Base-by-base conservation (phyloP, 2,797 vertebrate genomes). In the Poecilia velifera region DNA sequence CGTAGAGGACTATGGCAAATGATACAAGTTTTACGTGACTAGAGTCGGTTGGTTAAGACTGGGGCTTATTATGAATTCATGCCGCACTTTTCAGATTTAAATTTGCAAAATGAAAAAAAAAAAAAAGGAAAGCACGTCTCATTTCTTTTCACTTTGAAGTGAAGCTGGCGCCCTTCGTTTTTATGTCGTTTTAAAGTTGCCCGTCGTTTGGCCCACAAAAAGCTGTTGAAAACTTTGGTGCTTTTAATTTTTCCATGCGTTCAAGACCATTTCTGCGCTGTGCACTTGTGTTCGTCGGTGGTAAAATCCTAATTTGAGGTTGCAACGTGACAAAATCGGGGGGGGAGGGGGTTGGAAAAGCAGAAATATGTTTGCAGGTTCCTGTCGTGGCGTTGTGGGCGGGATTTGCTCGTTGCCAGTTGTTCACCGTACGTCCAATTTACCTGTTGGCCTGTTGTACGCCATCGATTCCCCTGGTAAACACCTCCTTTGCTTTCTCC, bases 341-440 rank as follows among this genome's bases (percentile, higher is more conserved):
- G 31, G 20, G 18, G 31, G 31, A 2, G 20, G 18, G 49, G 28
- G 25, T 71, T 71, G 0, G 25, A 45, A n/a, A 45, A 45, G 28
- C 45, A 45, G 25, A 5, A 16, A 45, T 71, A 28, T 8, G 45
- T 43, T n/a, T 28, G 9, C 22, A 14, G 9, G 22, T 6, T 8
- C 10, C 39, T 70, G 66, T 43, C 66, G 6, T 43, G 36, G 25
- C 25, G 22, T 28, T 39, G 85, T 39, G 74, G 77, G 82, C 71
- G 82, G 86, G 86, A 79, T 84, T 73, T 31, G 31, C 31, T 31
- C 31, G 31, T 31, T 31, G 31, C 31, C 31, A 31, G 90, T 90
- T 93, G 89, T 93, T 90, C 91, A 87, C 53, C 43, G 55, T 53
- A 72, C 85, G 84, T 84, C 86, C 86, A 28, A 79, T 91, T 91